These are phyloP conservation scores for Lepidurus couesii DNA, from an alignment of 1,140 invertebrate genomes.

Conservation along the genomic window DNA sequence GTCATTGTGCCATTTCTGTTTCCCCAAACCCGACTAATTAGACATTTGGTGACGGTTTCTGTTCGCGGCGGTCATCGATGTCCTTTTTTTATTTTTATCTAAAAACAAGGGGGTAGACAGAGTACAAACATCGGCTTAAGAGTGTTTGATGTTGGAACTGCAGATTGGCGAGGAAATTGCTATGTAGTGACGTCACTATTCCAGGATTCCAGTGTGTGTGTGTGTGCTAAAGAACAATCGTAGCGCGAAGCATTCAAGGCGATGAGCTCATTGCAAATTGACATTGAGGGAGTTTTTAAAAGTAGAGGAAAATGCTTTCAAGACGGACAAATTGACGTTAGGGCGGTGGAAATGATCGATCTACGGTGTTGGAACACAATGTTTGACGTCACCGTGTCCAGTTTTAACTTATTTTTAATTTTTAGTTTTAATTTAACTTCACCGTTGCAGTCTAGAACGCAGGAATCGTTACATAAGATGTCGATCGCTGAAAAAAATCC, in stretches of 20 bases:
- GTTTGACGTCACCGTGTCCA: too few relatives aligned
- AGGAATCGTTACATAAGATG: too few relatives aligned
- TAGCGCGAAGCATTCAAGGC: not conserved
- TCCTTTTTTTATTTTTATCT: not conserved
- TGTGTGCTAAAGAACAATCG: not conserved
- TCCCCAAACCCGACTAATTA: not conserved
- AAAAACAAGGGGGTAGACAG: not conserved
- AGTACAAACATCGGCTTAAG: too few relatives aligned
- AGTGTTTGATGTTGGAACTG: not conserved
- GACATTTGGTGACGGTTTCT: not conserved
- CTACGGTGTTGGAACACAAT: too few relatives aligned
- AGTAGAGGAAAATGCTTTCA: not conserved
- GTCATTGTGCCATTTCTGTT: too few relatives aligned
- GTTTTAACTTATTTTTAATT: too few relatives aligned
- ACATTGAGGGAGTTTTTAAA: not conserved
- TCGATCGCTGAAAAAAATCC: too few relatives aligned
- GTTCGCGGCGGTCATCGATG: not conserved
- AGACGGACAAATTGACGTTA: too few relatives aligned
- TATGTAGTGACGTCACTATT: not conserved
- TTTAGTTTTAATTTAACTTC: too few relatives aligned
- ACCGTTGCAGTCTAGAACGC: too few relatives aligned
- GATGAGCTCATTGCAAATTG: too few relatives aligned
- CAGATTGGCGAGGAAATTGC: not conserved
- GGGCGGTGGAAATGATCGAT: too few relatives aligned
- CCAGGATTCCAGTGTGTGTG: not conserved